These are phyloP conservation scores for Cinclus mexicanus DNA, from an alignment of 2,113 vertebrate species.

Conservation along the genomic window DNA sequence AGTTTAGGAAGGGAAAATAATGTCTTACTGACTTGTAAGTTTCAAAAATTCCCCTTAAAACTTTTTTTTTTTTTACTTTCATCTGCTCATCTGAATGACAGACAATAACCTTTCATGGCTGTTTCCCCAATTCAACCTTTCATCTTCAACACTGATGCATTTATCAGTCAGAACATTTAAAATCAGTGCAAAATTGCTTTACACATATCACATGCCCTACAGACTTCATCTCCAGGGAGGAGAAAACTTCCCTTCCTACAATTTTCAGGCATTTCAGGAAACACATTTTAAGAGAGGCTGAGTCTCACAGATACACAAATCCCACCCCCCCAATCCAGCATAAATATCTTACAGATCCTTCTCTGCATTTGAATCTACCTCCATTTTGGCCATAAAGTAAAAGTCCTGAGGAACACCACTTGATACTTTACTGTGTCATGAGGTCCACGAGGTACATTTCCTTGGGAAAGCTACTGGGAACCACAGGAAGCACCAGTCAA, in stretches of 20 bases:
- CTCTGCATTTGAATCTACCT: neutral
- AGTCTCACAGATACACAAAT: neutral
- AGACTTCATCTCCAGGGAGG: neutral
- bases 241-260: neutral
- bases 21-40: neutral
- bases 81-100: neutral
- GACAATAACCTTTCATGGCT: neutral
- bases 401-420: neutral
- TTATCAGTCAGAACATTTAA: neutral
- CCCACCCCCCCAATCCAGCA: neutral
- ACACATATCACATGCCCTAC: neutral
- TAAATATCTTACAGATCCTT: neutral
- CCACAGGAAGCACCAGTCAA: neutral
- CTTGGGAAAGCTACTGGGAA: neutral
- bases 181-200: neutral
- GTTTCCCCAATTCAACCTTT: neutral
- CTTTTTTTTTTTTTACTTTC: neutral
- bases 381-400: neutral
- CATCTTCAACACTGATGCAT: neutral
- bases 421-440: neutral
- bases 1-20: neutral
- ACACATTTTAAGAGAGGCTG: neutral
- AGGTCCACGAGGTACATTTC: neutral
- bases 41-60: neutral
- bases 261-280: neutral